Base-by-base conservation (phyloP, 2,113 vertebrate species). In the Balaenoptera acutorostrata region DNA sequence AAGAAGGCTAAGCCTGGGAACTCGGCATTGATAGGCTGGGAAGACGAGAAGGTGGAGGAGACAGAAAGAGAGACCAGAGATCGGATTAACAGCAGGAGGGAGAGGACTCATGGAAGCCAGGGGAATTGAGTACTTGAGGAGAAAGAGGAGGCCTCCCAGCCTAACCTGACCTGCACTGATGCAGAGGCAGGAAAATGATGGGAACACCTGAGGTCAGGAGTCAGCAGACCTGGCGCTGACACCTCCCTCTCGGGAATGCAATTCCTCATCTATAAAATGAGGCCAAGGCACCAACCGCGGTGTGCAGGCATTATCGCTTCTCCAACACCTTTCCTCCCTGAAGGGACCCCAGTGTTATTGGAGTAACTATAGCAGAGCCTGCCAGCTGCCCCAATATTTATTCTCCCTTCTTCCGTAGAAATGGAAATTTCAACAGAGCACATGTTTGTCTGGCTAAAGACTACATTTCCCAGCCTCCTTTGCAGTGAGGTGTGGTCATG, bases 401-500 rank as follows among this genome's bases (percentile, higher is more conserved):
- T 55, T 46, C 63, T 20, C 9, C n/a, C 20, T 83, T 81, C 36
- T 84, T 69, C 44, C 7, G 4, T 20, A 68, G 69, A 87, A 96
- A 80, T 18, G 15, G 29, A 86, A 33, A 68, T 90, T 80, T 55
- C 49, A 69, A 33, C 55, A 20, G 44, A 81, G 74, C 25, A 57
- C 27, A 2, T 14, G n/a, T 9, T 41, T 68, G 13, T 83, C 63
- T 52, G 21, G 41, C 27, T 72, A 74, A 90, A 88, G n/a, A 88
- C 64, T 74, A 46, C 74, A 78, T 55, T 88, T 88, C 91, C 77
- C 83, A 88, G 87, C 29, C 77, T 17, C 87, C 93, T 31, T 84
- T 91, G 77, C 71, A 68, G 36, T 10, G 8, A 90, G 27, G 3
- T n/a, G 0, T 63, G 29, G 74, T 77, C 44, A 69, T 52, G 17